These are phyloP conservation scores for Cryptomyrus ogoouensis DNA, from an alignment of 2,113 vertebrate genomes.

Conservation along the genomic window DNA sequence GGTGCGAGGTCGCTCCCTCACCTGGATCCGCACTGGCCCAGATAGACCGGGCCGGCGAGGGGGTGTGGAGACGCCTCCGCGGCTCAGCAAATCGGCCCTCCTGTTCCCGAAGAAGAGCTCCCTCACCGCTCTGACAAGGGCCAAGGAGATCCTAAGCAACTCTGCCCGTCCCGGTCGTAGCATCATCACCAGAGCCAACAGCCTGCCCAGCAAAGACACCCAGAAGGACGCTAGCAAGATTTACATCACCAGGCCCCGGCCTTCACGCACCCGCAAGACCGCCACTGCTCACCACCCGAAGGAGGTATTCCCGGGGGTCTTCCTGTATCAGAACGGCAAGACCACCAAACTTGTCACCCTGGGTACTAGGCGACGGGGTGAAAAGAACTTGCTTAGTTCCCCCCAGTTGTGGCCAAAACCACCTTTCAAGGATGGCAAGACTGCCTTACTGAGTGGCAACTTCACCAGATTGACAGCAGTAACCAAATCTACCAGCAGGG, in stretches of 20 bases:
- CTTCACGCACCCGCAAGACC: slow-evolving; percentile 51
- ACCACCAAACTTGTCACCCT: slow-evolving; percentile 66
- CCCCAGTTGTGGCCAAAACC: slow-evolving; percentile 54
- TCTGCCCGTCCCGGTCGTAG: slow-evolving; percentile 47
- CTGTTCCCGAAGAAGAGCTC: slow-evolving; percentile 60
- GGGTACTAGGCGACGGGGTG: slow-evolving; percentile 47
- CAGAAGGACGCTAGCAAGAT: slow-evolving; percentile 69
- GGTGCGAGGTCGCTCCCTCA: slow-evolving; percentile 56
- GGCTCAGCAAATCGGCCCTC: slow-evolving; percentile 49
- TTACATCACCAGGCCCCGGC: slow-evolving; percentile 81
- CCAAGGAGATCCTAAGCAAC: slow-evolving; percentile 63
- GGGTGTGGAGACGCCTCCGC: slow-evolving; percentile 41
- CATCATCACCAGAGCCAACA: slow-evolving; percentile 14
- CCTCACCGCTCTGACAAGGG: slow-evolving; percentile 58
- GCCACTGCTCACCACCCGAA: slow-evolving; percentile 46
- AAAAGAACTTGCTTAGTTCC: slow-evolving; percentile 42
- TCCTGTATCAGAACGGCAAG: slow-evolving; percentile 72
- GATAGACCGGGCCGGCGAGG: slow-evolving; percentile 31
- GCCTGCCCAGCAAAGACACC: slow-evolving; percentile 42
- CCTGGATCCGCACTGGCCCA: slow-evolving; percentile 61
- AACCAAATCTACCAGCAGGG: slow-evolving; percentile 41
- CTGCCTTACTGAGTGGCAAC: slow-evolving; percentile 44
- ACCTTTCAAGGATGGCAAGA: slow-evolving; percentile 46
- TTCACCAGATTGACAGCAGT: slow-evolving; percentile 43
- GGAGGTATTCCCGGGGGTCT: slow-evolving; percentile 72